phyloP scores from a whole-genome alignment of 2,888 invertebrate genomes.

The Drosophila longiperda region DNA sequence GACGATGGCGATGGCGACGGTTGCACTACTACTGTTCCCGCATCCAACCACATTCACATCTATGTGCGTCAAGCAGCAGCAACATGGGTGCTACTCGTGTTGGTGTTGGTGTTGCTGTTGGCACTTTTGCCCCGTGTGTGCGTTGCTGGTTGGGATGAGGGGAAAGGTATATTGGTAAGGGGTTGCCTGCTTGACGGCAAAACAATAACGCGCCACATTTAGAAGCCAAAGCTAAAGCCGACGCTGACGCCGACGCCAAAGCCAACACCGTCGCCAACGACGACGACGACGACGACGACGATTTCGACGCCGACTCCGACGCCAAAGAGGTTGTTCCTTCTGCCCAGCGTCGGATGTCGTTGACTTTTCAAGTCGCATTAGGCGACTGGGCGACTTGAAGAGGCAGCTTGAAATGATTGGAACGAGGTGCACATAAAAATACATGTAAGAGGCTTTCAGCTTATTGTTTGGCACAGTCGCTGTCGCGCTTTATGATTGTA shows the following conservation, averaged over 20 bases:
- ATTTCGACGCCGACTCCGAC: not conserved
- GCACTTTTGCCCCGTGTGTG: conserved; percentile 31
- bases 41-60: conserved; percentile 23
- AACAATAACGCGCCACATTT: conserved; percentile 71
- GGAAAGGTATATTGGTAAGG: conserved; percentile 3
- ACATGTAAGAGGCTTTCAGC: conserved; percentile 80
- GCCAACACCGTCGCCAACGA: not conserved
- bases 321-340: conserved; percentile 12
- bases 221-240: conserved; percentile 55
- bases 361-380: conserved; percentile 80
- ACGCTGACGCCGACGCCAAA: conserved; percentile 8
- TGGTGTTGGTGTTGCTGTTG: conserved; percentile 27
- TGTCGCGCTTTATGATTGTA: conserved; percentile 72
- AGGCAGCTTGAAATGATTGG: conserved; percentile 46
- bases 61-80: conserved; percentile 11
- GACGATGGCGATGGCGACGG: conserved; percentile 10
- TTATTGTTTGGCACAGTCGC: conserved; percentile 76
- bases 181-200: conserved; percentile 45
- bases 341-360: conserved; percentile 68
- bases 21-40: not conserved
- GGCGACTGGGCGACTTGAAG: conserved; percentile 42
- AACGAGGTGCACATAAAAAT: conserved; percentile 69
- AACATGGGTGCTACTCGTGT: conserved; percentile 6
- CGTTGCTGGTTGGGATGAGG: conserved; percentile 4
- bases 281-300: not conserved